A percentile compares a stretch with the other conserved stretches of the same genome.
phyloP scores from a whole-genome alignment of 2,113 vertebrate species.

The Phaetusa simplex region DNA sequence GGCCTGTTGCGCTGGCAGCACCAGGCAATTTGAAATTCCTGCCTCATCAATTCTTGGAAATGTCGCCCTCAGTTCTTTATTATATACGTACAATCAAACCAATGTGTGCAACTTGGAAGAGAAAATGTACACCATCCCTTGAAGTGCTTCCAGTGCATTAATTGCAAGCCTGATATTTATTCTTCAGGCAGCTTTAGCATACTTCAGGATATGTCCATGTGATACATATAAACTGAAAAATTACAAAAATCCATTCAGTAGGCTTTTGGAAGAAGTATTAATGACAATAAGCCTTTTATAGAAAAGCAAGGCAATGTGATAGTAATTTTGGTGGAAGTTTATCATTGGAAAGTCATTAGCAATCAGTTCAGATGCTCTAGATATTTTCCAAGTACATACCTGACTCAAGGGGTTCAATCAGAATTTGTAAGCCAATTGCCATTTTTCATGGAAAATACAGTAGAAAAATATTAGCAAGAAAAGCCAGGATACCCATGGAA shows the following conservation, averaged over 20 bases:
- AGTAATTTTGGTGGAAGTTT: neutral
- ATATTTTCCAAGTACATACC: neutral
- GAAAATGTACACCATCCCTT: neutral
- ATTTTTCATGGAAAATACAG: neutral
- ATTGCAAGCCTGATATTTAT: neutral
- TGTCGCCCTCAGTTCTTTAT: neutral
- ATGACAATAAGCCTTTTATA: neutral
- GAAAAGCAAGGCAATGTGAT: neutral
- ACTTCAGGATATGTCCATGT: neutral
- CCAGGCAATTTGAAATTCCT: neutral
- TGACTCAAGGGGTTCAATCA: neutral
- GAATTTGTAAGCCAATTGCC: neutral
- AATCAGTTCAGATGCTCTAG: neutral
- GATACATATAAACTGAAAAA: neutral
- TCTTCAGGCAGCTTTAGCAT: neutral
- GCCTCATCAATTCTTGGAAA: neutral
- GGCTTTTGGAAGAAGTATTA: neutral
- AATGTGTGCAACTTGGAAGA: neutral
- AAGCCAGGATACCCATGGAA: neutral
- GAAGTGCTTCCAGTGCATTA: neutral
- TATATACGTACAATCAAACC: neutral
- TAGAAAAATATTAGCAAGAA: neutral
- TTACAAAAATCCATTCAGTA: neutral
- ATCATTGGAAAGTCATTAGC: neutral
- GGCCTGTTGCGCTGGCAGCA: neutral